Base-by-base conservation (phyloP, 2,113 vertebrate species). In the Lepus timidus region DNA sequence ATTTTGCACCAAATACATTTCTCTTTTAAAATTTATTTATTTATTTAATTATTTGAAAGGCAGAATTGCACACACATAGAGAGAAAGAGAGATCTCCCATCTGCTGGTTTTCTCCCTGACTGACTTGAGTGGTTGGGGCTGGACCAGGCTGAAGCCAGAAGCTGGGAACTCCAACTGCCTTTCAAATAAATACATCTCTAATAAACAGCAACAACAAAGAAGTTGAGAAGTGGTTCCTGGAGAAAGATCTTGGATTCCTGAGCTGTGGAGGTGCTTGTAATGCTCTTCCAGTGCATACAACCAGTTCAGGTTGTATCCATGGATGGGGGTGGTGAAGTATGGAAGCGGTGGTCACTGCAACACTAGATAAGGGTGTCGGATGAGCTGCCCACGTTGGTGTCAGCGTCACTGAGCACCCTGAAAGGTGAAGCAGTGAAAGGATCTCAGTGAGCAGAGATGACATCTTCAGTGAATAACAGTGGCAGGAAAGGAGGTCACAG, bases 401-500 rank as follows among this genome's bases (percentile, higher is more conserved):
- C 70, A 71, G 74, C 81, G 78, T 85, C 55, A 62, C 44, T 76
- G 49, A 85, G 91, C 76, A 51, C 62, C 80, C 67, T 73, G 74
- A 88, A 91, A 93, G 79, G 73, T 82, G 49, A 51, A 71, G 14
- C 36, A 85, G n/a, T 73, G 29, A 93, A 65, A 91, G 62, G 52
- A 94, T 29, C 36, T 82, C 49, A 88, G n/a, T 79, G 84, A 79
- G 36, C 71, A 39, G 92, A 94, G 62, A 52, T 81, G 16, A 84
- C 80, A 25, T 52, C 90, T 73, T 84, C 22, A 65, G 55, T 33
- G 84, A 85, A 31, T 71, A 52, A 88, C 55, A 93, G 58, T 91
- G 90, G 75, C 78, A 44, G 91, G 70, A 93, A 93, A 93, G 33
- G 74, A 88, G 80, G 74, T 44, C 84, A 91, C 82, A 33, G 39